Evolutionary conservation across 2,888 invertebrate genomes (phyloP), one percentile per base, ranked within the genome.

Genomic region (Antheraea yamamai): DNA sequence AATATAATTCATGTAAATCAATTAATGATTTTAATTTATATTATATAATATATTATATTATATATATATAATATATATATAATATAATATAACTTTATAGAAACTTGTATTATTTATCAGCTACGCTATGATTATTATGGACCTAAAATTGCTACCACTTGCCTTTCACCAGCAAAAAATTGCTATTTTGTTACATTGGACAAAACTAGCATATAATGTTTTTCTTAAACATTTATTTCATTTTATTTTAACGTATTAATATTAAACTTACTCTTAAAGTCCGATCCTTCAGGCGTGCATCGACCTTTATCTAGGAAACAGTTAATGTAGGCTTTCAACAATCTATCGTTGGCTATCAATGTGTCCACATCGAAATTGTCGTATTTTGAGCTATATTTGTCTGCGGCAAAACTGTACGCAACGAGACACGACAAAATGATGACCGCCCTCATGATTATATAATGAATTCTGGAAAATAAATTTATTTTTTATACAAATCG

Each of bases 311-410:
- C 96, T 81, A 97, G 91, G 85, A 97, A 93, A 84, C 97, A 97
- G 81, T 96, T 96, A 78, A 97, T 92, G 84, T 97, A 97, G 75
- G 96, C 96, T 80, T 96, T 96, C 12, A 97, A 92, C 52, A 97
- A 91, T 79, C 97, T 95, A 73, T 97, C 96, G 86, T 96, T 97
- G 23, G 87, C 84, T 73, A 97, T 92, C 82, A 97, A 95, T 75
- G 96, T 96, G 71, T 97, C 97, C 77, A 97, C 90, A 83, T 97
- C 96, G 77, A 97, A 95, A 87, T 96, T 96, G 86, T 97, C 97
- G 84, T 96, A 97, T 87, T 96, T 97, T 20, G 95, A 92, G 77
- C 96, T 96, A 87, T 97, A 97, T 74, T 95, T 95, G 4, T 94
- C 93, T 20, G 92, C 94, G 20, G 91, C 92, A 72, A 86, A 87